A percentile compares a stretch with the other conserved stretches of the same genome.
phyloP scores from a whole-genome alignment of 2,113 vertebrate genomes.

The Pomatorhinus ruficollis region DNA sequence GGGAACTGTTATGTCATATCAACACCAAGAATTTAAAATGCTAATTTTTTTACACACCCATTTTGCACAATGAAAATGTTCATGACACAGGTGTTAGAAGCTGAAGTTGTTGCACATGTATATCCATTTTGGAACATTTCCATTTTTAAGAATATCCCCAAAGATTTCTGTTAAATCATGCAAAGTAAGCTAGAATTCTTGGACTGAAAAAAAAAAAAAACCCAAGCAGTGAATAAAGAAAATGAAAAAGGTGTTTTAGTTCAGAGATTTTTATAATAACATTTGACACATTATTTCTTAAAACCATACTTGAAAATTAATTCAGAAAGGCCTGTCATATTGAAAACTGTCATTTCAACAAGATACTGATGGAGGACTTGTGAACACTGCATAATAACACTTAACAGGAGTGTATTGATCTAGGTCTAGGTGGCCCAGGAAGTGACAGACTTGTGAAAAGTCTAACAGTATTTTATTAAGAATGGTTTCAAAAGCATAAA shows the following conservation, averaged over 20 bases:
- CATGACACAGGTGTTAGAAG: not conserved
- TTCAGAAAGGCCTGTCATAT: not conserved
- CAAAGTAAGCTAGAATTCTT: not conserved
- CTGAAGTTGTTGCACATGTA: not conserved
- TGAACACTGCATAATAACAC: conserved; percentile 4
- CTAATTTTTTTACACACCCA: not conserved
- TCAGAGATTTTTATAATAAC: not conserved
- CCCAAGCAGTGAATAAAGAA: not conserved
- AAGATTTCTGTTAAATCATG: not conserved
- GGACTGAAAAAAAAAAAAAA: not conserved
- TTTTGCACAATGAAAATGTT: not conserved
- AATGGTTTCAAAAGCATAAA: conserved; percentile 31
- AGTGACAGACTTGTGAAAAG: conserved; percentile 37
- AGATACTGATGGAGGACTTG: not conserved
- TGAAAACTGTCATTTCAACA: conserved; percentile 36
- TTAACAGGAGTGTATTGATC: conserved; percentile 36
- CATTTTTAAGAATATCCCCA: not conserved
- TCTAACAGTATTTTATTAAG: conserved; percentile 15
- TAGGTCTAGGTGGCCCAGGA: not conserved
- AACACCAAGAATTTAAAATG: not conserved
- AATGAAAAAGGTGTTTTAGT: not conserved
- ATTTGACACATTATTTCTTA: not conserved
- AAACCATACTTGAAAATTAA: conserved; percentile 39
- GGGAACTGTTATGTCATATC: not conserved
- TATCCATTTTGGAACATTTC: not conserved